These are phyloP conservation scores for Aspidapion aeneum DNA, from an alignment of 2,888 invertebrate species.

Conservation along the genomic window DNA sequence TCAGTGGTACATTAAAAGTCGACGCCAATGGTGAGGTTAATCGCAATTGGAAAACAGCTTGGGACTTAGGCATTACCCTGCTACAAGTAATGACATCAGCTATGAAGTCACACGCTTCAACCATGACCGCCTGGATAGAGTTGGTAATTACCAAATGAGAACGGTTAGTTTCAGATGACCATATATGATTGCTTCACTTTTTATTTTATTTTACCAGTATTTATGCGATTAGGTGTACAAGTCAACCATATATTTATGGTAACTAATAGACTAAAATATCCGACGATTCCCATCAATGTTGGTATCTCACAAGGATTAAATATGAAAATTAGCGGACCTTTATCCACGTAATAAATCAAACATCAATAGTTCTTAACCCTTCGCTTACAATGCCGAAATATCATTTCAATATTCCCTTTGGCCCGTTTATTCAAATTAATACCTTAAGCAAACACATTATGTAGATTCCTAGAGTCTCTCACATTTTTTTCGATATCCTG, in stretches of 20 bases:
- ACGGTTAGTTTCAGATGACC: no score
- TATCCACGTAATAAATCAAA: constrained; percentile 25
- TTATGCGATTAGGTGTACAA: not conserved
- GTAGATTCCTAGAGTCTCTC: constrained; percentile 22
- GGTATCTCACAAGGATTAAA: constrained; percentile 28
- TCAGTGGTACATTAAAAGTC: no score
- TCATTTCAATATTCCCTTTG: constrained; percentile 16
- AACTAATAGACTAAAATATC: not conserved
- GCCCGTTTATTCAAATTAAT: constrained; percentile 35
- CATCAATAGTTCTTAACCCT: constrained; percentile 25
- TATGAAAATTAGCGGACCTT: constrained; percentile 24
- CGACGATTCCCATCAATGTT: no score
- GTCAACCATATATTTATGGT: not conserved
- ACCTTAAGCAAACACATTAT: constrained; percentile 38
- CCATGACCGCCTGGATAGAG: no score
- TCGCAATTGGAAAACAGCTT: no score
- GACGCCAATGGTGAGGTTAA: no score
- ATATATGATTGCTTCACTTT: no score
- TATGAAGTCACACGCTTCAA: no score
- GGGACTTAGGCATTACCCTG: no score
- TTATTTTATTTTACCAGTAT: no score
- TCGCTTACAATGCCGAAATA: constrained; percentile 26
- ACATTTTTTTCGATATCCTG: constrained; percentile 18
- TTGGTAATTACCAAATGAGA: no score
- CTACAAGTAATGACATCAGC: no score